Conservation (phyloP, 2,888 invertebrate genomes). For the Apodemia mormo region DNA sequence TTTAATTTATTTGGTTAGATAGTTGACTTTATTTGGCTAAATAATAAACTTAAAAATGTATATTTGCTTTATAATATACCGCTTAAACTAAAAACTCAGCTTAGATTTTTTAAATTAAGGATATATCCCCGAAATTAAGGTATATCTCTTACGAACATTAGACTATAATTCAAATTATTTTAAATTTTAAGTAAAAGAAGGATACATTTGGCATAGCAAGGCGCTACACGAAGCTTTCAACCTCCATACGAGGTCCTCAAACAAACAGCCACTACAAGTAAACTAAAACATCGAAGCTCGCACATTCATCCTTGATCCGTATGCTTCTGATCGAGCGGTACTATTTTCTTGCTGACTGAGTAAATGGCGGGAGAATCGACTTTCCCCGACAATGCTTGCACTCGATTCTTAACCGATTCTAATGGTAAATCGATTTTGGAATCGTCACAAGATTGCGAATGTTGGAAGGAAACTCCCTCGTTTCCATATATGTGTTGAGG, state of each 20-base stretch:
- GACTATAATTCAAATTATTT: too few species aligned
- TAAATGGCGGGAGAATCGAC: slow-evolving; percentile 69
- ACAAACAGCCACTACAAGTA: slow-evolving; percentile 60
- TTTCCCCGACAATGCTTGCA: slow-evolving; percentile 69
- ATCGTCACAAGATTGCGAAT: slow-evolving; percentile 59
- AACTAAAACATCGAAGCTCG: slow-evolving; percentile 40
- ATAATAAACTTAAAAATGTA: too few species aligned
- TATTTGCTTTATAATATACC: too few species aligned
- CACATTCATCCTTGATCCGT: slow-evolving; percentile 62
- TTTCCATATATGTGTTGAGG: slow-evolving; percentile 75
- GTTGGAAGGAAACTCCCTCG: slow-evolving; percentile 55
- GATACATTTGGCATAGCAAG: neutral
- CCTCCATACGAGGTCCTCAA: slow-evolving; percentile 24
- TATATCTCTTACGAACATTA: too few species aligned
- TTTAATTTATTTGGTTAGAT: too few species aligned
- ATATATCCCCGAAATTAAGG: too few species aligned
- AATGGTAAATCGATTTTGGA: slow-evolving; percentile 64
- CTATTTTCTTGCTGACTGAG: slow-evolving; percentile 70
- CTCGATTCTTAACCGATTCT: slow-evolving; percentile 70
- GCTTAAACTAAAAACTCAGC: too few species aligned
- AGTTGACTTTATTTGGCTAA: too few species aligned
- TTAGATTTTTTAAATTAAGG: too few species aligned
- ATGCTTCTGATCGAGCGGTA: slow-evolving; percentile 61
- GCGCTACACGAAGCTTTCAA: neutral
- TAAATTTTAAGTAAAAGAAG: neutral